phyloP scores from a whole-genome alignment of 1,140 invertebrate species.

The Calliopsis andreniformis region DNA sequence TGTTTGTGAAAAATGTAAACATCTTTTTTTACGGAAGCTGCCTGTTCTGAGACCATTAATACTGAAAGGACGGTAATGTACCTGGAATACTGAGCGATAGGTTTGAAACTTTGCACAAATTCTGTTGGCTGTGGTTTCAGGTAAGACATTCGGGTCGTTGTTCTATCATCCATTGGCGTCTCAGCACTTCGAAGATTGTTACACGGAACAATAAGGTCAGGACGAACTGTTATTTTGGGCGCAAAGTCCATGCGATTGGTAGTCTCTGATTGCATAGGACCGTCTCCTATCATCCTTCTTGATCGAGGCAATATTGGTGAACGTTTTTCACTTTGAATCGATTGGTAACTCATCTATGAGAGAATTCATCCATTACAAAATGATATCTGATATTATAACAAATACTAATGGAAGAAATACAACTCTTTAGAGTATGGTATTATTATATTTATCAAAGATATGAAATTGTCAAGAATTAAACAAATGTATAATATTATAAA shows the following conservation, averaged over 20 bases:
- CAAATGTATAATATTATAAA: too few relatives aligned
- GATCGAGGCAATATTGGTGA: conserved; percentile 66
- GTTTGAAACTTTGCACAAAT: conserved; percentile 69
- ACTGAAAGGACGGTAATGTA: conserved; percentile 24
- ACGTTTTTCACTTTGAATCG: conserved; percentile 67
- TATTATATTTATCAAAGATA: too few relatives aligned
- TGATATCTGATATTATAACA: neutral
- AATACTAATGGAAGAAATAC: neutral
- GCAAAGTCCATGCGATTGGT: conserved; percentile 87
- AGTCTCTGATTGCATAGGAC: conserved; percentile 86
- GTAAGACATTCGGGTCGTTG: conserved; percentile 71
- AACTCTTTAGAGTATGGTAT: too few relatives aligned
- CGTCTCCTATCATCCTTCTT: conserved; percentile 77
- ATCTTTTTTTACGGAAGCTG: too few relatives aligned
- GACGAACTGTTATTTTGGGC: conserved; percentile 81
- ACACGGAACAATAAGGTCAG: conserved; percentile 73
- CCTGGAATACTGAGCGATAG: conserved; percentile 68
- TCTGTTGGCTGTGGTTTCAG: conserved; percentile 59
- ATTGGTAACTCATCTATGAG: conserved; percentile 73
- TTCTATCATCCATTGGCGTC: conserved; percentile 72
- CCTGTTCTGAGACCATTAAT: too few relatives aligned
- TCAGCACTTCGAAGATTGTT: conserved; percentile 77
- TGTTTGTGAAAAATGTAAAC: neutral
- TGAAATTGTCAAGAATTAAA: too few relatives aligned
- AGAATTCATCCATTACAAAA: neutral